These are phyloP conservation scores for Pipistrellus pygmaeus DNA, from an alignment of 2,797 vertebrate genomes.

Conservation along the genomic window DNA sequence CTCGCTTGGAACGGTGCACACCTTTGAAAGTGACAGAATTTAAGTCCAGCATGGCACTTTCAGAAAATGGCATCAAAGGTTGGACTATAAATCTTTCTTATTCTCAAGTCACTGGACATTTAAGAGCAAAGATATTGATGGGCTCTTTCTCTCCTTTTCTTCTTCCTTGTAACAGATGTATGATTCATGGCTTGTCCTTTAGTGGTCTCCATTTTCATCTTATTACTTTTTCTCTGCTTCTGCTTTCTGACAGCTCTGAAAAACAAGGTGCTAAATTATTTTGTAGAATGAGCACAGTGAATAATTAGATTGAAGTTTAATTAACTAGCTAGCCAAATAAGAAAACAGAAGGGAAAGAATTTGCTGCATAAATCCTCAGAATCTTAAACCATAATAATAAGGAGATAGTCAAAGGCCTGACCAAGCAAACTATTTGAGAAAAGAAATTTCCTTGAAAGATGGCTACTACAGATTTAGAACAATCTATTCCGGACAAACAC, in stretches of 20 bases:
- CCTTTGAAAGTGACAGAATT: constrained; percentile 62
- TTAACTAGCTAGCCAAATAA: constrained; percentile 80
- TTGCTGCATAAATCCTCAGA: constrained; percentile 66
- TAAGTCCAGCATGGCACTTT: constrained; percentile 62
- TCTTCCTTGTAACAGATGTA: constrained; percentile 70
- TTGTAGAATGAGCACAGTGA: constrained; percentile 76
- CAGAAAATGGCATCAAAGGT: constrained; percentile 76
- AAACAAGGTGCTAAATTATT: constrained; percentile 81
- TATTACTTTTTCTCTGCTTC: constrained; percentile 79
- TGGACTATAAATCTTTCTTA: constrained; percentile 72
- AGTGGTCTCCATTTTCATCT: constrained; percentile 67
- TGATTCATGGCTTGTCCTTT: constrained; percentile 78
- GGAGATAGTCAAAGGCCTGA: constrained; percentile 66
- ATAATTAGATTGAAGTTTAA: constrained; percentile 78
- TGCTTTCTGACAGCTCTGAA: constrained; percentile 85
- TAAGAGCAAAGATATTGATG: constrained; percentile 74
- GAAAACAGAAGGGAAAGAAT: constrained; percentile 67
- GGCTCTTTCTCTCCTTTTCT: constrained; percentile 81
- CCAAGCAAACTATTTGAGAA: constrained; percentile 62
- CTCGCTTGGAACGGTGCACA: constrained; percentile 29
- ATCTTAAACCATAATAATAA: constrained; percentile 60
- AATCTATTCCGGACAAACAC: constrained; percentile 39
- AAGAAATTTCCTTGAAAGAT: constrained; percentile 72
- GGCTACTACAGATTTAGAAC: constrained; percentile 63
- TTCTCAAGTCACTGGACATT: constrained; percentile 67